phyloP scores from a whole-genome alignment of 2,113 vertebrate species.

The Dermatemys mawii region DNA sequence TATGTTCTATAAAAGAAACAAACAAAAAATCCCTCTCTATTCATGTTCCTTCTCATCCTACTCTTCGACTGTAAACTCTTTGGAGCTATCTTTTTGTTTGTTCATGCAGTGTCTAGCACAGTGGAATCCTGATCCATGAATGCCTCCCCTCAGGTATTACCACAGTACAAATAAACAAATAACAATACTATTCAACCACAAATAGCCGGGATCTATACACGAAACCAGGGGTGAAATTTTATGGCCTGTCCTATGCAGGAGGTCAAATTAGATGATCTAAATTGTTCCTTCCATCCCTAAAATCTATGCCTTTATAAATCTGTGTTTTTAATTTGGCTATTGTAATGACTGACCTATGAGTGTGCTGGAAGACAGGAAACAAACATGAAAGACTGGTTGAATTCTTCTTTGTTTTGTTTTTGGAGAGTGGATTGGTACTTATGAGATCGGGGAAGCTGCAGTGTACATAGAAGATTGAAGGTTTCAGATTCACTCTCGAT shows the following conservation, averaged over 20 bases:
- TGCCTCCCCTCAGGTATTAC: too few species aligned
- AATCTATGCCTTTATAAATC: neutral
- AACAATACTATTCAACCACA: neutral
- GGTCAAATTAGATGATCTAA: neutral
- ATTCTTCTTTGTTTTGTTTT: neutral
- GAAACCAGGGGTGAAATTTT: neutral
- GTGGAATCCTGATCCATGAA: too few species aligned
- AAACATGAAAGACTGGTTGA: neutral
- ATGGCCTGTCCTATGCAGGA: neutral
- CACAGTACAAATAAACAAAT: too few species aligned
- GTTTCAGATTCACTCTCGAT: neutral
- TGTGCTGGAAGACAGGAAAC: neutral
- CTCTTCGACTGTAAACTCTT: rapidly evolving
- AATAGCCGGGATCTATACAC: neutral
- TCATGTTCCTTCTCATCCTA: neutral
- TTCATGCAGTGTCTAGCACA: neutral
- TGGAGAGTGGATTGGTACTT: too few species aligned
- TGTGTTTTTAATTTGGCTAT: neutral
- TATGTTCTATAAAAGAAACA: neutral
- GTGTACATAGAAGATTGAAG: neutral
- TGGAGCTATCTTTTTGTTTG: neutral
- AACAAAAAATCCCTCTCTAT: rapidly evolving
- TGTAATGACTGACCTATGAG: neutral
- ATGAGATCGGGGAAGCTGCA: too few species aligned
- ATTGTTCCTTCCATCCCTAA: neutral